These are phyloP conservation scores for Pseudomyrmex flavicornis DNA, from an alignment of 1,140 invertebrate species.

Conservation along the genomic window DNA sequence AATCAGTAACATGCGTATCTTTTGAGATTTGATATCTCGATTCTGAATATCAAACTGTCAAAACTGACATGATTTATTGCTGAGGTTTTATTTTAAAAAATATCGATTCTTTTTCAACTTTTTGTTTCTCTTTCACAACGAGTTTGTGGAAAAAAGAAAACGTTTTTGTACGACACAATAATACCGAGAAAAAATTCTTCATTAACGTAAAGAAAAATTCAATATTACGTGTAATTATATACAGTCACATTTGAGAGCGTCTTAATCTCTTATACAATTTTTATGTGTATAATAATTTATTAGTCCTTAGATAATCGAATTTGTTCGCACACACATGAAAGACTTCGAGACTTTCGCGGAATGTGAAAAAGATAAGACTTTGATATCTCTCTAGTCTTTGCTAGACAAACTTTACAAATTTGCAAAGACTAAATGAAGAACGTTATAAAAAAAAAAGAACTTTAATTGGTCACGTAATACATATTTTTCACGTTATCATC, in stretches of 20 bases:
- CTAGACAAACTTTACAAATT: too few relatives aligned
- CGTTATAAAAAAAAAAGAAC: background rate
- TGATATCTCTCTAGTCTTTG: too few relatives aligned
- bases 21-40: constrained; percentile 32
- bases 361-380: too few relatives aligned
- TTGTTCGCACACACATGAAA: too few relatives aligned
- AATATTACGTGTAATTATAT: background rate
- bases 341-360: too few relatives aligned
- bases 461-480: background rate
- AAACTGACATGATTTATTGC: constrained; percentile 37
- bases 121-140: constrained; percentile 20
- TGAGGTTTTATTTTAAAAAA: background rate
- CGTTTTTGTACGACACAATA: background rate
- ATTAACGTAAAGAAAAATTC: too few relatives aligned
- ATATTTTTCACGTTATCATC: constrained; percentile 6
- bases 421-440: too few relatives aligned
- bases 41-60: constrained; percentile 22
- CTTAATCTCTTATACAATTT: background rate
- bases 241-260: background rate
- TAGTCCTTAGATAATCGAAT: too few relatives aligned
- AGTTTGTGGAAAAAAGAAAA: background rate
- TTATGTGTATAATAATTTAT: background rate
- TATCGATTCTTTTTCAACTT: background rate
- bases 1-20: constrained; percentile 13
- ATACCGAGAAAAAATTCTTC: too few relatives aligned